These are phyloP conservation scores for Brachionus plicatilis DNA, from an alignment of 1,140 invertebrate species.

Conservation along the genomic window DNA sequence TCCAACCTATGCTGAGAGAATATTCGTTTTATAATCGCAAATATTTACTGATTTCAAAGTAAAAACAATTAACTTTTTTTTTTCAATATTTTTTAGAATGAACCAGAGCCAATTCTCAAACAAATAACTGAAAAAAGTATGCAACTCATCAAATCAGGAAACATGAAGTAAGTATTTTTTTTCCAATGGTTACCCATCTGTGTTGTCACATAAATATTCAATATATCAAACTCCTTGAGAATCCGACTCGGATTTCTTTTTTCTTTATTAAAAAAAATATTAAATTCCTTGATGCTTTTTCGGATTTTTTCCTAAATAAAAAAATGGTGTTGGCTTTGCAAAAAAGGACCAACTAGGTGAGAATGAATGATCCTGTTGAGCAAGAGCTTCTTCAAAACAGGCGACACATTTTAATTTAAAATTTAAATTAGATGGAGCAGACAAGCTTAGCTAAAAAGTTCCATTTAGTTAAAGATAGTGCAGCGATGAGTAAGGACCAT, in stretches of 20 bases:
- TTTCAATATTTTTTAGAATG: not conserved
- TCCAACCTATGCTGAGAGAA: not conserved
- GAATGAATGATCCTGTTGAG: not conserved
- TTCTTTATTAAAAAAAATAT: not conserved
- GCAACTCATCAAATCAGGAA: constrained; percentile 40
- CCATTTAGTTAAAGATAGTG: not conserved
- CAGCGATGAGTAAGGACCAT: not conserved
- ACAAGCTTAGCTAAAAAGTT: not conserved
- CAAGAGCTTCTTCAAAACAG: not conserved
- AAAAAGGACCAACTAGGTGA: not conserved
- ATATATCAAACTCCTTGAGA: not conserved
- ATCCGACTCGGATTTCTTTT: not conserved
- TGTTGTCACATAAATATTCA: not conserved
- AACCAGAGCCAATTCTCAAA: constrained; percentile 35
- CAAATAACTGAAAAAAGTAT: constrained; percentile 39
- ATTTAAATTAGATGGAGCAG: not conserved
- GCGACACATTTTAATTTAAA: not conserved
- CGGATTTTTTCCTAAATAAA: not conserved
- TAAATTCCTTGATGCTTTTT: not conserved
- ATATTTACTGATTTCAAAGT: not conserved
- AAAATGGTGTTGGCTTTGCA: not conserved
- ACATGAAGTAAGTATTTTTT: constrained; percentile 25
- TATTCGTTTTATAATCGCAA: not conserved
- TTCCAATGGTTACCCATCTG: not conserved
- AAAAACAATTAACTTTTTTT: constrained; percentile 9